These are phyloP conservation scores for Saguinus imperator DNA, from an alignment of 2,113 vertebrate species.

Conservation along the genomic window DNA sequence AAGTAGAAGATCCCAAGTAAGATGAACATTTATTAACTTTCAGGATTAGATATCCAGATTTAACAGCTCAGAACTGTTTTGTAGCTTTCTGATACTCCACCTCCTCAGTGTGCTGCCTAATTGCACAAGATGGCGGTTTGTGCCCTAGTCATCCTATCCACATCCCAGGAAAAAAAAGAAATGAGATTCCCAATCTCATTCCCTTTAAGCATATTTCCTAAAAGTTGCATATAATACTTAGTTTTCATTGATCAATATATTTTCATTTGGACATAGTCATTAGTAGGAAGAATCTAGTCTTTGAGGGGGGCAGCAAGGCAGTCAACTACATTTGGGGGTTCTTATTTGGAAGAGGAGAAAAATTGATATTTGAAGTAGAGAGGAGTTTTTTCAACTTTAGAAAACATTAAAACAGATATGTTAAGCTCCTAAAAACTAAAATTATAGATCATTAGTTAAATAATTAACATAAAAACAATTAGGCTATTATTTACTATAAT, in stretches of 20 bases:
- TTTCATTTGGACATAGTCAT: neutral
- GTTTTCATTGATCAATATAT: neutral
- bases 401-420: neutral
- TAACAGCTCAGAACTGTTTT: neutral
- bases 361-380: neutral
- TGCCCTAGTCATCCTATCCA: neutral
- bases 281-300: neutral
- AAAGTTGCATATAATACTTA: neutral
- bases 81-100: neutral
- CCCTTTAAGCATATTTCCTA: neutral
- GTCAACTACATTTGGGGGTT: neutral
- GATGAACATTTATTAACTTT: neutral
- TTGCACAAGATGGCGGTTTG: neutral
- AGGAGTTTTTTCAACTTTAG: conserved; percentile 31
- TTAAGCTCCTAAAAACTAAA: neutral
- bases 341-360: neutral
- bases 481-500: neutral
- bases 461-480: neutral
- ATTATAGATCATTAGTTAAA: neutral
- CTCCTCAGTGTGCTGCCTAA: neutral
- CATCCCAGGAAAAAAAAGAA: neutral
- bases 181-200: neutral
- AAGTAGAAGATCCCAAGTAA: neutral
- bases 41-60: neutral
- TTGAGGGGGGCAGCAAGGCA: neutral